A percentile compares a stretch with the other conserved stretches of the same genome.
Conservation (phyloP, 2,797 vertebrate species). For the Rhadinocentrus ornatus region DNA sequence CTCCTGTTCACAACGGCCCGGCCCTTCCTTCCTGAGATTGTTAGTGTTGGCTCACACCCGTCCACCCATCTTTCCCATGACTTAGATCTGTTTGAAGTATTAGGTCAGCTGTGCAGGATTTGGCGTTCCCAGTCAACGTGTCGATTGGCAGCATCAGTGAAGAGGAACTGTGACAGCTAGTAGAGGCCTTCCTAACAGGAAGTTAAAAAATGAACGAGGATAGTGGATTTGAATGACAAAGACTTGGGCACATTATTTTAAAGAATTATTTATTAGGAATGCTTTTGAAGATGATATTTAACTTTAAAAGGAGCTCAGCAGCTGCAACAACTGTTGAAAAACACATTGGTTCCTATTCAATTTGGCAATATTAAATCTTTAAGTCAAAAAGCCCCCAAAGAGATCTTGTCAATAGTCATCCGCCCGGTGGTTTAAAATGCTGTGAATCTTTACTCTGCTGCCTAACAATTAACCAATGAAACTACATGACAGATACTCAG, state of each 20-base stretch:
- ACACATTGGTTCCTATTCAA: neutral
- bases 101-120: slow-evolving; percentile 74
- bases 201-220: slow-evolving; percentile 33
- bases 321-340: neutral
- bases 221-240: neutral
- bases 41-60: slow-evolving; percentile 2
- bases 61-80: neutral
- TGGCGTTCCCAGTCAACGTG: slow-evolving; percentile 31
- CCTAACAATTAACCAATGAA: neutral
- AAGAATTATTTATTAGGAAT: slow-evolving; percentile 49
- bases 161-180: slow-evolving; percentile 36
- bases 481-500: neutral
- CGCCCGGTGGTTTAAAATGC: slow-evolving; percentile 1
- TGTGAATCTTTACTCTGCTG: neutral
- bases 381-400: neutral
- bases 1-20: neutral
- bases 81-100: slow-evolving; percentile 44
- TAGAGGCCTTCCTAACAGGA: slow-evolving; percentile 25
- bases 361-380: neutral
- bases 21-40: slow-evolving; percentile 9
- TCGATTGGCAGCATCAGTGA: slow-evolving; percentile 25
- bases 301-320: neutral
- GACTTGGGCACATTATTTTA: slow-evolving; percentile 1
- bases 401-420: neutral
- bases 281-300: slow-evolving; percentile 16